These are phyloP conservation scores for Trematocara zebra DNA, from an alignment of 2,113 vertebrate species.

Conservation along the genomic window DNA sequence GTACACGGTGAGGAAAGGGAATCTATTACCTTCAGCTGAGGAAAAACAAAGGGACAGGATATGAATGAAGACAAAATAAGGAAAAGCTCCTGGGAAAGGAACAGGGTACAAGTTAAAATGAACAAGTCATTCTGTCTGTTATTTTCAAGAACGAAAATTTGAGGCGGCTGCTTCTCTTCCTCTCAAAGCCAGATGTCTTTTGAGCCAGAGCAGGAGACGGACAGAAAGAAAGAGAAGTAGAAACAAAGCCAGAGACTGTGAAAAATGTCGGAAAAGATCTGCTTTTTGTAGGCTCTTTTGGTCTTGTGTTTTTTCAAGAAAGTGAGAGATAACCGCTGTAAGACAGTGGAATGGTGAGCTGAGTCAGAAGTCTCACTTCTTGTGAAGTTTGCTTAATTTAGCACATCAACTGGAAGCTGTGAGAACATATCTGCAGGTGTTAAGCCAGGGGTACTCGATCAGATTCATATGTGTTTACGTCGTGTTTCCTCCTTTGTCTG, in stretches of 20 bases:
- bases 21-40: neutral
- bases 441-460: neutral
- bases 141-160: neutral
- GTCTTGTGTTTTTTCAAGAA: neutral
- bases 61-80: neutral
- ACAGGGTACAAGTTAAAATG: neutral
- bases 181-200: conserved; percentile 41
- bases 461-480: neutral
- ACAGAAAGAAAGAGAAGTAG: neutral
- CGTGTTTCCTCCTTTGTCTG: neutral
- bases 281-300: neutral
- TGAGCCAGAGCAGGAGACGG: neutral
- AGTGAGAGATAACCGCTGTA: neutral
- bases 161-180: conserved; percentile 20
- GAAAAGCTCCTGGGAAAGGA: neutral
- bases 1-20: neutral
- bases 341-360: neutral
- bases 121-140: neutral
- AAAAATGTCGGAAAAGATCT: neutral
- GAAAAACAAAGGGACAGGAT: neutral
- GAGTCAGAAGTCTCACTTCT: neutral
- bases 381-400: neutral
- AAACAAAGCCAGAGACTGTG: neutral
- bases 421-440: neutral
- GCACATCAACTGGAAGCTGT: neutral